These are phyloP conservation scores for Heterochromis multidens DNA, from an alignment of 2,113 vertebrate species.

Conservation along the genomic window DNA sequence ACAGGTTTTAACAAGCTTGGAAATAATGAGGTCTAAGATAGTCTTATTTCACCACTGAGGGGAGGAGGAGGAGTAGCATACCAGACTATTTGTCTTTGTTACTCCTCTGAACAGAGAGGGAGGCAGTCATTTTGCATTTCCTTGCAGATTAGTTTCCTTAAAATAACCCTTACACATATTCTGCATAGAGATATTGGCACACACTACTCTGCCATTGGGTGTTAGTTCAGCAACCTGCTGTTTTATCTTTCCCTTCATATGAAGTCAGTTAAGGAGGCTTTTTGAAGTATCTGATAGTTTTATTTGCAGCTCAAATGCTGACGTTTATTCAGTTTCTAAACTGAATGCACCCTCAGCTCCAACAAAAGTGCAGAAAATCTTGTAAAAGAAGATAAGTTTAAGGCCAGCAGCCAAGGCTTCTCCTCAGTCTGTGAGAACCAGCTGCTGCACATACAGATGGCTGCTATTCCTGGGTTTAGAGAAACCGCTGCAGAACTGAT, in stretches of 20 bases:
- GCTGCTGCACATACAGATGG: not conserved
- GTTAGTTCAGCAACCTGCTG: not conserved
- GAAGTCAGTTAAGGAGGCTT: not conserved
- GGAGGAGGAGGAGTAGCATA: not conserved
- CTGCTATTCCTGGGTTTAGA: not conserved
- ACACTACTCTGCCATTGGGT: not conserved
- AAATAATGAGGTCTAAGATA: constrained; percentile 61
- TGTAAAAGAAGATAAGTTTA: not conserved
- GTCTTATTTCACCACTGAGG: constrained; percentile 45
- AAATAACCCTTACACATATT: not conserved
- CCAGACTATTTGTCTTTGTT: not conserved
- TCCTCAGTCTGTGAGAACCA: not conserved
- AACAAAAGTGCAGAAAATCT: not conserved
- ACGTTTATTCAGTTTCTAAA: not conserved
- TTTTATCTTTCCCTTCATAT: not conserved
- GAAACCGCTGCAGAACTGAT: not conserved
- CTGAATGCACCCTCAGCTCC: not conserved
- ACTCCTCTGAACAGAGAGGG: not conserved
- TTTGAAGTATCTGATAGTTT: not conserved
- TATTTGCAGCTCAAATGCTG: not conserved
- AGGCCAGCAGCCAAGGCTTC: not conserved
- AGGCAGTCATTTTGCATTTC: not conserved
- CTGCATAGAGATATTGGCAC: not conserved
- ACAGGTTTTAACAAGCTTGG: constrained; percentile 65
- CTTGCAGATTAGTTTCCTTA: not conserved